Percentiles rank a stretch among this genome's conserved stretches.
phyloP scores from a whole-genome alignment of 2,797 vertebrate species.

The Mastacembelus armatus region DNA sequence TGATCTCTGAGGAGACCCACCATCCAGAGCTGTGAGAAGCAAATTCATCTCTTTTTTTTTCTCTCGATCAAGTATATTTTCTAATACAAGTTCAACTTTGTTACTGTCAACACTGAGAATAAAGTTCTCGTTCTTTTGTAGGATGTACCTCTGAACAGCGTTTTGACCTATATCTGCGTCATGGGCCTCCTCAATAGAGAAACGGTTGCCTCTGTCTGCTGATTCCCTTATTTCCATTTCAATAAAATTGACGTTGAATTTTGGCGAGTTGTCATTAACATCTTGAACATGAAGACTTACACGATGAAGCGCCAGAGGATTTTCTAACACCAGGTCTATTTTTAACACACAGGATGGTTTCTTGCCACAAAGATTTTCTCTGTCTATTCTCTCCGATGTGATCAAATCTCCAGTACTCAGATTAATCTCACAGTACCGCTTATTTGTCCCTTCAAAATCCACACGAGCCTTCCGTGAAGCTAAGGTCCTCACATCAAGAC shows the following conservation, averaged over 20 bases:
- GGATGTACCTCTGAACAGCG: slow-evolving; percentile 58
- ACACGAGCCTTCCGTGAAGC: slow-evolving; percentile 56
- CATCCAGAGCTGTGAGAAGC: slow-evolving; percentile 57
- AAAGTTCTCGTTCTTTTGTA: too few relatives aligned
- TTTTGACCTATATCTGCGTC: slow-evolving; percentile 81
- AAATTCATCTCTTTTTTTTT: slow-evolving; percentile 28
- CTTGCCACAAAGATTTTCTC: slow-evolving; percentile 79
- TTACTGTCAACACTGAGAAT: slow-evolving; percentile 34
- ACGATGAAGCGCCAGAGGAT: slow-evolving; percentile 80
- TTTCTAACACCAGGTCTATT: slow-evolving; percentile 78
- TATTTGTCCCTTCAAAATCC: slow-evolving; percentile 58
- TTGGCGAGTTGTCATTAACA: slow-evolving; percentile 82
- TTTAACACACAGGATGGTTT: slow-evolving; percentile 66
- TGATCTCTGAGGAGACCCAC: slow-evolving; percentile 63
- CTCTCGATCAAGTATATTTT: slow-evolving; percentile 55
- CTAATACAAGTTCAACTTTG: slow-evolving; percentile 36
- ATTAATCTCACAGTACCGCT: slow-evolving; percentile 68
- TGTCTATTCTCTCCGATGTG: slow-evolving; percentile 72
- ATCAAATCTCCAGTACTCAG: slow-evolving; percentile 66
- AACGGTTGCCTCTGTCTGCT: slow-evolving; percentile 58
- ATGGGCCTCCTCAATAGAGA: slow-evolving; percentile 77
- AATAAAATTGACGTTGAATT: slow-evolving; percentile 63
- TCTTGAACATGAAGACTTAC: slow-evolving; percentile 77
- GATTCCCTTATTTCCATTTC: slow-evolving; percentile 75
- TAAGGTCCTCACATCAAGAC: slow-evolving; percentile 46